phyloP scores from a whole-genome alignment of 2,888 invertebrate species.

The Argynnis bischoffii region DNA sequence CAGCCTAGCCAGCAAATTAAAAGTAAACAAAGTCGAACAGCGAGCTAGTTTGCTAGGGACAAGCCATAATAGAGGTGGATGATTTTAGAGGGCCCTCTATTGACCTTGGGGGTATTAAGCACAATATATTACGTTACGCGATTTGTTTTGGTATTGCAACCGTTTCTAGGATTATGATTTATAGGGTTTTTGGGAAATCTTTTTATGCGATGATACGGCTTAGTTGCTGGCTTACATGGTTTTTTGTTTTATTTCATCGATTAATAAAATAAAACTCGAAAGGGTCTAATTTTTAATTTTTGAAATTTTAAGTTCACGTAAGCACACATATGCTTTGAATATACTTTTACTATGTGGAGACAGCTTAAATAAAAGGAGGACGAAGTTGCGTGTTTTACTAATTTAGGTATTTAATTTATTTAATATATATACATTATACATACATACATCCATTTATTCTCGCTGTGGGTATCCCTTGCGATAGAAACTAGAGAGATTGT shows the following conservation, averaged over 20 bases:
- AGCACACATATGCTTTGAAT: too few species aligned
- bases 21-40: conserved; percentile 10
- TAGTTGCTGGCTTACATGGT: background rate
- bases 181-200: conserved; percentile 7
- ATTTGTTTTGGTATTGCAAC: conserved; percentile 27
- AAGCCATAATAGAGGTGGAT: conserved; percentile 14
- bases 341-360: too few species aligned
- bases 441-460: too few species aligned
- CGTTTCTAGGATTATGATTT: conserved; percentile 11
- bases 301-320: too few species aligned
- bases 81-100: conserved; percentile 27
- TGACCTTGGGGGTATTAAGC: conserved; percentile 35
- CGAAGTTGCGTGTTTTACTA: too few species aligned
- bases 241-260: background rate
- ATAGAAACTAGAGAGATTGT: too few species aligned
- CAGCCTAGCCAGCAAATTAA: conserved; percentile 14
- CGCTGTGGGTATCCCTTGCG: too few species aligned
- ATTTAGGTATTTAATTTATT: too few species aligned
- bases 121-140: conserved; percentile 28
- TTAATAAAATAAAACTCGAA: too few species aligned
- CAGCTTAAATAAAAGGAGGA: too few species aligned
- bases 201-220: background rate
- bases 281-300: too few species aligned
- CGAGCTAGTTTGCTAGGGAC: conserved; percentile 27
- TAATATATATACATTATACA: too few species aligned